Evolutionary conservation across 2,113 vertebrate genomes (phyloP).

Genomic region (Boulengeromyrus knoepffleri): DNA sequence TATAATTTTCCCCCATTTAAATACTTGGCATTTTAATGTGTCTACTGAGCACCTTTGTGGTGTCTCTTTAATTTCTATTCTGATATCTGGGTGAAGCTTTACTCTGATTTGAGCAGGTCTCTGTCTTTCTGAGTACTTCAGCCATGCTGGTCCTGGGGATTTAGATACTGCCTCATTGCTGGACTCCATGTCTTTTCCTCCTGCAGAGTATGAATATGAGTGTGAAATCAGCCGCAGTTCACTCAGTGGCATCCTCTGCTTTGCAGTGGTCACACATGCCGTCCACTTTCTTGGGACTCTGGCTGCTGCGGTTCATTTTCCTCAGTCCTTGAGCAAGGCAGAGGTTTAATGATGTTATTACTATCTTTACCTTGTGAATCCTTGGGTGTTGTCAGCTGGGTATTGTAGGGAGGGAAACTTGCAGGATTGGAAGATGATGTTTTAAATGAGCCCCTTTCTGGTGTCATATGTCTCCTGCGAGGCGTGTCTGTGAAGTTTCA

Average conservation of each 20-base stretch:
- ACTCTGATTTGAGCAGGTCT: neutral
- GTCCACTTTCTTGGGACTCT: neutral
- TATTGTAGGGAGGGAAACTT: no score
- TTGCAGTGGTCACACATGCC: neutral
- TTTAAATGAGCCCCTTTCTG: no score
- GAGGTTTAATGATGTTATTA: neutral
- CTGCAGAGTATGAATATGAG: neutral
- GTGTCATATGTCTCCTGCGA: no score
- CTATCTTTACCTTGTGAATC: no score
- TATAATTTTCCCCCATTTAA: neutral
- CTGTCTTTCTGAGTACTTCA: neutral
- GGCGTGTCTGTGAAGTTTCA: neutral
- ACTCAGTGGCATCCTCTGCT: neutral
- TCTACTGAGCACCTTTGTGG: neutral
- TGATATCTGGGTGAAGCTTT: neutral
- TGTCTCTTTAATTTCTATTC: neutral
- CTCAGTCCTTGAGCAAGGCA: neutral
- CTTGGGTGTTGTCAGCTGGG: no score
- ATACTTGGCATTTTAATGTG: neutral
- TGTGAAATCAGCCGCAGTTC: neutral
- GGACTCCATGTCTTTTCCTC: neutral
- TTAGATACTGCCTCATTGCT: neutral
- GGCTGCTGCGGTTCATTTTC: neutral
- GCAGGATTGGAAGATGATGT: no score
- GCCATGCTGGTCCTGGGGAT: neutral